A percentile compares a stretch with the other conserved stretches of the same genome.
phyloP scores from a whole-genome alignment of 2,797 vertebrate species.

The Enteromius unitaeniatus region DNA sequence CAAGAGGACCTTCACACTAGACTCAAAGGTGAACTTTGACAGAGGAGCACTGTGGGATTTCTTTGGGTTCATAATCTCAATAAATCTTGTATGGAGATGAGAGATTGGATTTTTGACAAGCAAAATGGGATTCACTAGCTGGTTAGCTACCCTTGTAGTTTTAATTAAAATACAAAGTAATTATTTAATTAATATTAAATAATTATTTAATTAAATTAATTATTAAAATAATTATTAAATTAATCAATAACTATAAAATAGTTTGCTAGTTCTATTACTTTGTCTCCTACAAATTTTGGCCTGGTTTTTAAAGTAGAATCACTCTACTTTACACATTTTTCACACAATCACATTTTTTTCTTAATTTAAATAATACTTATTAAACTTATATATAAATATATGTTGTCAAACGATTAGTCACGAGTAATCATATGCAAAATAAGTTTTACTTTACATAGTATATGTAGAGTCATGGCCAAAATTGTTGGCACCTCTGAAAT shows the following conservation, averaged over 20 bases:
- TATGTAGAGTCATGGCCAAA: too few relatives aligned
- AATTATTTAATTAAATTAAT: too few relatives aligned
- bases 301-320: neutral
- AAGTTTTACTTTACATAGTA: too few relatives aligned
- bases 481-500: too few relatives aligned
- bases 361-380: neutral
- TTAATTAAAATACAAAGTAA: too few relatives aligned
- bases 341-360: too few relatives aligned
- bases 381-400: neutral
- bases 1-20: conserved; percentile 89
- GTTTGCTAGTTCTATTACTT: neutral
- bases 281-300: neutral
- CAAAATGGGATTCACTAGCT: neutral
- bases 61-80: neutral
- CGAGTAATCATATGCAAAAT: too few relatives aligned
- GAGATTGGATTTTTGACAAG: neutral
- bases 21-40: conserved; percentile 87
- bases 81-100: neutral
- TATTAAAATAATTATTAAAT: neutral
- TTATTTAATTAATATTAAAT: too few relatives aligned
- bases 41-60: neutral
- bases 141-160: neutral
- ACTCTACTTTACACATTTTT: too few relatives aligned
- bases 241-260: neutral
- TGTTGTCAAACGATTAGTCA: too few relatives aligned